Conservation (phyloP, 1,140 invertebrate genomes). For the Leptestheria dahalacensis region DNA sequence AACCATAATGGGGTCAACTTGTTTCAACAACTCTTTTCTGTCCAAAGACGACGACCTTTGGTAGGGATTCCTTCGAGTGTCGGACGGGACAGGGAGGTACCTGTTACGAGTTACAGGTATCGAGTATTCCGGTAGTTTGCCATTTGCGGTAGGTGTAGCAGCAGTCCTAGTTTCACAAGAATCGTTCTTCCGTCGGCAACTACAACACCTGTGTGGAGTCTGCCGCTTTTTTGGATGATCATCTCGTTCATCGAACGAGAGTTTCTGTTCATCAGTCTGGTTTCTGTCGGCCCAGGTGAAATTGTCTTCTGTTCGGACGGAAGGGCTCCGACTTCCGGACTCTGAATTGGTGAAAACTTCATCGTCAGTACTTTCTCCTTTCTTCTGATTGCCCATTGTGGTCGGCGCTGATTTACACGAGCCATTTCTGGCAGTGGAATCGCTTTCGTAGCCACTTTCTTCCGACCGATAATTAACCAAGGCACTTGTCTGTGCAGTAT, state of each 20-base stretch:
- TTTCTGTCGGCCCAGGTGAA: conserved; percentile 1
- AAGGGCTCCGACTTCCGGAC: not conserved
- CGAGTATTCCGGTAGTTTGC: not conserved
- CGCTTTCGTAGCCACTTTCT: conserved; percentile 48
- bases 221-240: not conserved
- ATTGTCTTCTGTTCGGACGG: not conserved
- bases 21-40: not conserved
- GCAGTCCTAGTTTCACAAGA: not conserved
- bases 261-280: conserved; percentile 10
- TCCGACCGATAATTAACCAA: too few species aligned
- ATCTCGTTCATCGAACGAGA: not conserved
- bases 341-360: not conserved
- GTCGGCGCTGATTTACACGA: not conserved
- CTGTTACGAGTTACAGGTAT: not conserved
- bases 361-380: not conserved
- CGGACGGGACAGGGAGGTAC: not conserved
- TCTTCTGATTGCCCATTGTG: conserved; percentile 16
- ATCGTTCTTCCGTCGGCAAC: conserved; percentile 1
- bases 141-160: not conserved
- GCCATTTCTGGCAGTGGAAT: conserved; percentile 43
- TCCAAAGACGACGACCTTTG: not conserved
- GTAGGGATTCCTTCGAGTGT: not conserved
- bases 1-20: not conserved
- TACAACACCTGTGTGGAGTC: conserved; percentile 4
- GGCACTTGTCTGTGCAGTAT: conserved; percentile 16